A percentile compares a stretch with the other conserved stretches of the same genome.
Conservation (phyloP, 2,113 vertebrate genomes). For the Ictalurus punctatus region DNA sequence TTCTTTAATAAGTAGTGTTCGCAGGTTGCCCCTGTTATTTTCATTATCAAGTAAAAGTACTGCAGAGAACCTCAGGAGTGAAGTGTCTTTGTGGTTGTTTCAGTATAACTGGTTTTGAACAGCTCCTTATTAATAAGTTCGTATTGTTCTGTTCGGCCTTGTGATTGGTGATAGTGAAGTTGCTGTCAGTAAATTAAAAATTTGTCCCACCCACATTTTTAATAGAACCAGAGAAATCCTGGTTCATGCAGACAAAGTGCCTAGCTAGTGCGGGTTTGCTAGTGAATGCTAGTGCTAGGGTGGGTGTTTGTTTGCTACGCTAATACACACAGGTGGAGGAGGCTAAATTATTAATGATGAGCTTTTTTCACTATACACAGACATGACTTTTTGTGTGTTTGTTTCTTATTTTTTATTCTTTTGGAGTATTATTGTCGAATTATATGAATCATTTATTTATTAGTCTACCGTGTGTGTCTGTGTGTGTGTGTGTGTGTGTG, state of each 20-base stretch:
- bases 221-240: neutral
- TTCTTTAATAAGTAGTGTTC: too few species aligned
- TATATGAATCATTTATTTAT: conserved; percentile 1
- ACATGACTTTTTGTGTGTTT: neutral
- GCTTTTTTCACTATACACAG: neutral
- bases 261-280: neutral
- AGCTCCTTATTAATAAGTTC: too few species aligned
- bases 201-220: neutral
- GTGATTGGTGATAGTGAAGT: neutral
- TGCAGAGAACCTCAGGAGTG: too few species aligned
- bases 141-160: neutral
- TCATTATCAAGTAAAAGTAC: too few species aligned
- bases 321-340: conserved; percentile 13
- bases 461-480: neutral
- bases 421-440: neutral
- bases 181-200: too few species aligned
- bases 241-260: neutral
- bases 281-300: neutral
- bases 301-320: neutral
- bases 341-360: conserved; percentile 14
- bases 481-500: neutral
- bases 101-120: too few species aligned
- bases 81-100: too few species aligned
- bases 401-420: neutral
- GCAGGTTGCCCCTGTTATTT: too few species aligned